Evolutionary conservation across 2,797 vertebrate genomes (phyloP), one percentile per base, ranked within the genome.

Genomic region (Knipowitschia caucasica): DNA sequence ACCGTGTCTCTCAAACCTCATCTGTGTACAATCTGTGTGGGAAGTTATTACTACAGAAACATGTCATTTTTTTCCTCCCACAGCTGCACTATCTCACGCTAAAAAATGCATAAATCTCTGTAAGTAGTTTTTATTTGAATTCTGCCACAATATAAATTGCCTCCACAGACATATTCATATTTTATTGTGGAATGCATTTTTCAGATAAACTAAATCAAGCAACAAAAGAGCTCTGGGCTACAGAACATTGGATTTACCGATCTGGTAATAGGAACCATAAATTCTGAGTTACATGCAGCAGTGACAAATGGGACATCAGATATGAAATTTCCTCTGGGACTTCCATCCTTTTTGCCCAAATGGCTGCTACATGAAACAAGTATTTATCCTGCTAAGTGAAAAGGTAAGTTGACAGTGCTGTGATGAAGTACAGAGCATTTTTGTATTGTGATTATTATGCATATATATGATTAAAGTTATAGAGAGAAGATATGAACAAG

Each of bases 261-360:
- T 79, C 69, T 57, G 57, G 80, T 88, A 87, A 89, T 84, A 87
- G 75, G 80, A 77, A 78, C 72, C 79, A 88, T 89, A 85, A 86
- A 87, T 90, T 84, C 64, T 78, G 73, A 84, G 78, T 80, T 78
- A 73, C 80, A 82, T 86, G 67, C 77, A 67, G 78, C 68, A 67
- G 54, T 84, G 81, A 88, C 73, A 81, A 85, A 86, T 81, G 75
- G 71, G 51, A 78, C 75, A 86, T 84, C 81, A 83, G 73, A 87
- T 80, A 80, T 76, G 73, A 82, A 82, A 84, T 85, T 82, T 86
- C 78, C 77, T 79, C 71, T 84, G 78, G 75, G 79, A 80, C 75
- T 71, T 70, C 71, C 73, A 75, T 83, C 71, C 66, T 71, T 80
- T 80, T 79, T 81, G 12, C 72, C 74, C 77, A 75, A 80, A 75